Conservation (phyloP, 1,140 invertebrate genomes). For the Saccostrea cuccullata region DNA sequence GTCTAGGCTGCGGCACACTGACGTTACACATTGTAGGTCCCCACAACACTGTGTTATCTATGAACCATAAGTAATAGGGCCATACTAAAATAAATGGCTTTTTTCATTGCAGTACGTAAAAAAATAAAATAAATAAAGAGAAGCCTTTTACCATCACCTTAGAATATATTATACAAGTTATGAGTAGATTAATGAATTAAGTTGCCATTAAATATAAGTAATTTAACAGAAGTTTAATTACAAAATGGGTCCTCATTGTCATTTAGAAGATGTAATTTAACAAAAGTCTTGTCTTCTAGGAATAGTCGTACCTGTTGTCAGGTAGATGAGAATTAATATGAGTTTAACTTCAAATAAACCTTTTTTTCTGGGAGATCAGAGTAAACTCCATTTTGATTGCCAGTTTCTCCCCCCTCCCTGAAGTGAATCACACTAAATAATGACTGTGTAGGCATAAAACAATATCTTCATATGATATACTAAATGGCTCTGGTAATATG, state of each 20-base stretch:
- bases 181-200: not conserved
- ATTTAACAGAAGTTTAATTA: not conserved
- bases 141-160: not conserved
- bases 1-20: not conserved
- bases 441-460: not conserved
- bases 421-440: not conserved
- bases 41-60: constrained; percentile 10
- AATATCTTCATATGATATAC: not conserved
- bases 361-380: not conserved
- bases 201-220: not conserved
- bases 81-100: constrained; percentile 16
- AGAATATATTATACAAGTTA: not conserved
- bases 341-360: constrained; percentile 1
- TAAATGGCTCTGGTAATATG: not conserved
- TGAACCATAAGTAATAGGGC: constrained; percentile 35
- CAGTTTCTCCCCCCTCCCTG: not conserved
- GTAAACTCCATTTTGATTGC: not conserved
- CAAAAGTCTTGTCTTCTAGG: not conserved
- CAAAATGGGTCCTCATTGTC: not conserved
- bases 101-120: not conserved
- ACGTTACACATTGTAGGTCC: not conserved
- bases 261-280: constrained; percentile 1
- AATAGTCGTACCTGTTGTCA: not conserved
- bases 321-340: not conserved
- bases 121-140: not conserved